Conservation (phyloP, 2,888 invertebrate genomes). For the Cerceris ruficornis region DNA sequence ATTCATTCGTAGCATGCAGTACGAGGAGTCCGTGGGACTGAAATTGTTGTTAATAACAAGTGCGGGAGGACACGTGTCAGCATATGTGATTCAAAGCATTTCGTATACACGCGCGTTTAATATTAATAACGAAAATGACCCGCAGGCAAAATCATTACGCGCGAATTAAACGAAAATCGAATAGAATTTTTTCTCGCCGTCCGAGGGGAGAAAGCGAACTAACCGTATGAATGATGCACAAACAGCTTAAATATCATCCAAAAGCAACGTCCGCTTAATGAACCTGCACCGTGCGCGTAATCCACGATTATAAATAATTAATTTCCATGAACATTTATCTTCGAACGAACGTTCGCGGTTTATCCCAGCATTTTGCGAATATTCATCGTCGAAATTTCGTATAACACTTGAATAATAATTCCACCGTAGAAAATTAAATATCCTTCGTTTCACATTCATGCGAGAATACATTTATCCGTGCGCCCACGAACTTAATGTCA, state of each 20-base stretch:
- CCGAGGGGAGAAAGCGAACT: neutral
- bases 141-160: conserved; percentile 11
- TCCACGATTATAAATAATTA: too few relatives aligned
- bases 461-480: neutral
- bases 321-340: too few relatives aligned
- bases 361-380: too few relatives aligned
- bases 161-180: conserved; percentile 27
- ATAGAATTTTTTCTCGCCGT: conserved; percentile 15
- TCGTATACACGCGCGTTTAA: conserved; percentile 27
- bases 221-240: neutral
- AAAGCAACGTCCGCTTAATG: conserved; percentile 7
- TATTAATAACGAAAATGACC: conserved; percentile 31
- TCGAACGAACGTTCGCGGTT: too few relatives aligned
- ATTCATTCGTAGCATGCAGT: neutral
- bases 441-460: too few relatives aligned
- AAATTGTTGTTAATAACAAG: conserved; percentile 35
- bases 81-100: conserved; percentile 21
- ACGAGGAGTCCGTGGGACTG: conserved; percentile 11
- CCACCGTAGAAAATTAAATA: too few relatives aligned
- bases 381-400: too few relatives aligned
- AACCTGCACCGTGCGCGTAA: neutral
- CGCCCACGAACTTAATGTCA: conserved; percentile 6
- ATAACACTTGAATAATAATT: too few relatives aligned
- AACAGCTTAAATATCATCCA: conserved; percentile 9
- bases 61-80: neutral